These are phyloP conservation scores for Oreochromis aureus DNA, from an alignment of 2,113 vertebrate species.

Conservation along the genomic window DNA sequence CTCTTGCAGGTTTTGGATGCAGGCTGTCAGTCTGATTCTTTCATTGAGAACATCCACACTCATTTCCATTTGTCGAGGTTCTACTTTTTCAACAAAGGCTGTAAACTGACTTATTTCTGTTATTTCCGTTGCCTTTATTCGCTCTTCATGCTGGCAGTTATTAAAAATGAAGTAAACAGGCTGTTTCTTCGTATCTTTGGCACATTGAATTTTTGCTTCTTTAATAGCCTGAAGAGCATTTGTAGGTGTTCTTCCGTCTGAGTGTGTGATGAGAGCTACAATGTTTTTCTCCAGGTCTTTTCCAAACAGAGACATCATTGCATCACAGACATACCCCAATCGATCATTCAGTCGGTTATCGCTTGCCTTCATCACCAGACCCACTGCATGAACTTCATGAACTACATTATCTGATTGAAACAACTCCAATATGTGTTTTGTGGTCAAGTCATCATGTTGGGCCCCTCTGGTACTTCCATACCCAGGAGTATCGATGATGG, in stretches of 20 bases:
- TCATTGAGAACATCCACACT: background rate
- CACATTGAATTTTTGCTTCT: background rate
- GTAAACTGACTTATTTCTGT: background rate
- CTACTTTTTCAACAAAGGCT: background rate
- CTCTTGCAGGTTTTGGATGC: background rate
- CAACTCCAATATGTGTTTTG: background rate
- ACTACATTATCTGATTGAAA: background rate
- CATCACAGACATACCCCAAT: background rate
- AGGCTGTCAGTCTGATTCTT: background rate
- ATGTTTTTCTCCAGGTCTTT: background rate
- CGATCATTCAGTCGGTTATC: background rate
- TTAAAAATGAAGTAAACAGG: background rate
- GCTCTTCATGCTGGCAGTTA: background rate
- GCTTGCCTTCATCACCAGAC: background rate
- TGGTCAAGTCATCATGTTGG: background rate
- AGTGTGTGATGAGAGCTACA: background rate
- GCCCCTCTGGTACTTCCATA: background rate
- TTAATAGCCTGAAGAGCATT: background rate
- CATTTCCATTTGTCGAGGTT: background rate
- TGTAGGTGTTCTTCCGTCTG: background rate
- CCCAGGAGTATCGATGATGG: too few relatives aligned
- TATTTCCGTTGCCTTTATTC: background rate
- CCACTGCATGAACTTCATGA: background rate
- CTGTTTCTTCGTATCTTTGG: background rate
- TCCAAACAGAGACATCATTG: background rate